Percentiles rank a stretch among this genome's conserved stretches.
These are phyloP conservation scores for Rhyacichthys aspro DNA, from an alignment of 2,797 vertebrate genomes.

Conservation along the genomic window DNA sequence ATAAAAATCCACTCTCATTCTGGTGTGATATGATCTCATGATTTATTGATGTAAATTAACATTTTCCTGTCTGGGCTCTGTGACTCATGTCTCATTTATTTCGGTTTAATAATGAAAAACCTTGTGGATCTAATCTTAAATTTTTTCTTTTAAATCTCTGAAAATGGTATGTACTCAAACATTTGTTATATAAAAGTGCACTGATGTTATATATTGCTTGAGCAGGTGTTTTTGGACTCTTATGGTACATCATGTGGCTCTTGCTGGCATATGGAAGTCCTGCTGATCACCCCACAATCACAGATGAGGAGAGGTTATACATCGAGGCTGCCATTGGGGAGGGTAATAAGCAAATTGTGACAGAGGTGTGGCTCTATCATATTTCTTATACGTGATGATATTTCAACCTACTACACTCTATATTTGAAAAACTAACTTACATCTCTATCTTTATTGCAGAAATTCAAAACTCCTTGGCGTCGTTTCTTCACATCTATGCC, in stretches of 20 bases:
- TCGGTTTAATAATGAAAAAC: constrained; percentile 69
- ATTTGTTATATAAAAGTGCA: background rate
- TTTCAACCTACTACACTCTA: background rate
- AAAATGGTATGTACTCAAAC: constrained; percentile 4
- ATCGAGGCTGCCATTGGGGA: constrained; percentile 93
- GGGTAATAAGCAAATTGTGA: constrained; percentile 15
- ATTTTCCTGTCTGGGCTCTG: constrained; percentile 65
- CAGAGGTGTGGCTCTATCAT: background rate
- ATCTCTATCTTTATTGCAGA: constrained; percentile 69
- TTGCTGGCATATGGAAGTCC: constrained; percentile 93
- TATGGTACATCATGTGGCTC: constrained; percentile 93
- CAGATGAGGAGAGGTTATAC: constrained; percentile 87
- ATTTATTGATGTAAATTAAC: constrained; percentile 78
- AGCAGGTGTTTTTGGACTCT: constrained; percentile 87
- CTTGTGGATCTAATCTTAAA: constrained; percentile 40
- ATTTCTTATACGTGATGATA: background rate
- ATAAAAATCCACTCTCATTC: constrained; percentile 64
- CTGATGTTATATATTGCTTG: background rate
- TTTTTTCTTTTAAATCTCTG: constrained; percentile 41
- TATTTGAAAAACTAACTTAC: background rate
- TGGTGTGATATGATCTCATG: constrained; percentile 72
- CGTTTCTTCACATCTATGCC: constrained; percentile 94
- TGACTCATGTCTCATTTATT: constrained; percentile 62
- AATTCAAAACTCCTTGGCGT: constrained; percentile 91
- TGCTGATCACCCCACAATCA: constrained; percentile 89